Percentiles rank a stretch among this genome's conserved stretches.
These are phyloP conservation scores for Poeciliopsis presidionis DNA, from an alignment of 2,797 vertebrate genomes.

Conservation along the genomic window DNA sequence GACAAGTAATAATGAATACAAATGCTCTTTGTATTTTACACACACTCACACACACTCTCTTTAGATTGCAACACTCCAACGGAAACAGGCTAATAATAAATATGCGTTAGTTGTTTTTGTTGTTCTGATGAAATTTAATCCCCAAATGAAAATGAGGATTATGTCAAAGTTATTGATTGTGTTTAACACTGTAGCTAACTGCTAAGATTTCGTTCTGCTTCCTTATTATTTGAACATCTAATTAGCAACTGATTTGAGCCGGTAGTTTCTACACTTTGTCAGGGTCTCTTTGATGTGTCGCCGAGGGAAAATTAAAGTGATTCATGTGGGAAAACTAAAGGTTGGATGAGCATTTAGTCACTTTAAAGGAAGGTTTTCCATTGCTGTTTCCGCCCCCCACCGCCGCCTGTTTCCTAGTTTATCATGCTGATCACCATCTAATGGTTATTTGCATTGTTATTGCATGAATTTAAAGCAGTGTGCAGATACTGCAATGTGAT, in stretches of 20 bases:
- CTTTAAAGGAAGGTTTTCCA: not conserved
- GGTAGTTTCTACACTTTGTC: not conserved
- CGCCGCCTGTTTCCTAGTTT: not conserved
- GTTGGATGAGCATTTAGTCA: not conserved
- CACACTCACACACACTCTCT: conserved; percentile 22
- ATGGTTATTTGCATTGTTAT: conserved; percentile 23
- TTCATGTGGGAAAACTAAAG: not conserved
- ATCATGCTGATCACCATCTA: conserved; percentile 5
- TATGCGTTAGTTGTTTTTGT: conserved; percentile 22
- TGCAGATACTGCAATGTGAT: not conserved
- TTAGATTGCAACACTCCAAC: conserved; percentile 31
- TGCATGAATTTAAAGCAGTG: conserved; percentile 6
- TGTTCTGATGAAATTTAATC: conserved; percentile 11
- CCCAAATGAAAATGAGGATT: conserved; percentile 17
- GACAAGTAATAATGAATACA: conserved; percentile 70
- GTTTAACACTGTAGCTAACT: conserved; percentile 5
- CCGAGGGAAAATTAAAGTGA: not conserved
- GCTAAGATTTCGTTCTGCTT: not conserved
- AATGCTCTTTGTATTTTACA: conserved; percentile 59
- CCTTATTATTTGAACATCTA: not conserved
- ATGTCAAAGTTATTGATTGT: conserved; percentile 18
- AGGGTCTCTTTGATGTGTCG: not conserved
- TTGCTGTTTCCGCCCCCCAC: no score
- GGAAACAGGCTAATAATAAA: conserved; percentile 30
- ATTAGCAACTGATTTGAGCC: not conserved